Percentiles rank a stretch among this genome's conserved stretches.
These are phyloP conservation scores for Cichladusa arquata DNA, from an alignment of 2,113 vertebrate species.

Conservation along the genomic window DNA sequence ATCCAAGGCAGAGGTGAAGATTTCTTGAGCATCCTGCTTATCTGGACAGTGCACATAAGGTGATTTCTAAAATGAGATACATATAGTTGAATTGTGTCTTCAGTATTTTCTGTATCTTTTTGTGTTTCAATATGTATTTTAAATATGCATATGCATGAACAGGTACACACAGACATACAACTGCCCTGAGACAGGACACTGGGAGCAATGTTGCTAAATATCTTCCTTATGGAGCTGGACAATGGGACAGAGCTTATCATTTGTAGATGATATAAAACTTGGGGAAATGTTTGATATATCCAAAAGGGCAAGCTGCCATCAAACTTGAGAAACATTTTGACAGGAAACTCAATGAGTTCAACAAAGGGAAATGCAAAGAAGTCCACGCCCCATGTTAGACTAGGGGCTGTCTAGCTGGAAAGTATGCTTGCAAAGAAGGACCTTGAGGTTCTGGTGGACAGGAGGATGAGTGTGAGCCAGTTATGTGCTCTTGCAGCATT, in stretches of 20 bases:
- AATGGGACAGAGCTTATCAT: not conserved
- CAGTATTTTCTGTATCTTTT: not conserved
- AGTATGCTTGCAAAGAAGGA: not conserved
- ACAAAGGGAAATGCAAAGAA: not conserved
- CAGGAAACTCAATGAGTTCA: not conserved
- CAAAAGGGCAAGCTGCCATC: not conserved
- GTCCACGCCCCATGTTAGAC: not conserved
- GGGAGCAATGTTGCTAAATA: not conserved
- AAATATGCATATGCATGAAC: not conserved
- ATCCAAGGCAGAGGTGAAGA: not conserved
- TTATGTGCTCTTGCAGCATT: not conserved
- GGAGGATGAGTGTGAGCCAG: not conserved
- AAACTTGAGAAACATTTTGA: not conserved
- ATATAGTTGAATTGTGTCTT: not conserved
- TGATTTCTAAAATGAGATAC: not conserved
- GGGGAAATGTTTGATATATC: not conserved
- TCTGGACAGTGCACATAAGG: not conserved
- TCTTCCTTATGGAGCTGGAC: not conserved
- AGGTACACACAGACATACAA: not conserved
- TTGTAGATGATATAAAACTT: not conserved
- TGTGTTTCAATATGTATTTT: not conserved
- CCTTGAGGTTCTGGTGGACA: not conserved
- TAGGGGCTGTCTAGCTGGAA: not conserved
- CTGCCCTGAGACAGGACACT: not conserved
- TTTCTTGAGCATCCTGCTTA: not conserved